Percentiles rank a stretch among this genome's conserved stretches.
phyloP scores from a whole-genome alignment of 2,888 invertebrate species.

The Caenorhabditis afra region DNA sequence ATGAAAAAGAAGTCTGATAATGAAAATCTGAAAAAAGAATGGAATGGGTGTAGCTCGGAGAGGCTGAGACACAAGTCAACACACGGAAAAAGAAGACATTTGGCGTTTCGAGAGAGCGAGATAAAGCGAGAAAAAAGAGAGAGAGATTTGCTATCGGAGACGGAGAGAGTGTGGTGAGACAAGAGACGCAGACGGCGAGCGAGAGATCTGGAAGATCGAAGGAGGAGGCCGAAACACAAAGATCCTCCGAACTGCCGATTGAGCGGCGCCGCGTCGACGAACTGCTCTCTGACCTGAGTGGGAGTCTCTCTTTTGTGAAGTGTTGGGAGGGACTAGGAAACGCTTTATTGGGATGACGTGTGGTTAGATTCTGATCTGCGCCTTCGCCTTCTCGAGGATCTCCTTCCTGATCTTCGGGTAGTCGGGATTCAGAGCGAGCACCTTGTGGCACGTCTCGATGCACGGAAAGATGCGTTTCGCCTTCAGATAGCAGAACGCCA shows the following conservation, averaged over 20 bases:
- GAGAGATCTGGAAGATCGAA: slow-evolving; percentile 4
- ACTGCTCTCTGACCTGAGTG: slow-evolving; percentile 17
- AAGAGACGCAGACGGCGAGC: slow-evolving; percentile 24
- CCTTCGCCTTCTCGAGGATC: slow-evolving; percentile 88
- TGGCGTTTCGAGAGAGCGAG: slow-evolving; percentile 1
- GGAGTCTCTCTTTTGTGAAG: slow-evolving; percentile 1
- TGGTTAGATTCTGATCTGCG: slow-evolving; percentile 46
- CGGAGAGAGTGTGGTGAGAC: slow-evolving; percentile 9
- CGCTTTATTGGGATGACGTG: background rate
- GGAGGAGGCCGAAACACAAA: slow-evolving; percentile 3
- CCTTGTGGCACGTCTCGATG: slow-evolving; percentile 84
- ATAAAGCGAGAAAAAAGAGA: slow-evolving; percentile 3
- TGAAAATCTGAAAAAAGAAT: background rate
- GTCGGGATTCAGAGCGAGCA: slow-evolving; percentile 84
- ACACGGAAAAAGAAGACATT: slow-evolving; percentile 2
- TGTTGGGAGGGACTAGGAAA: slow-evolving; percentile 3
- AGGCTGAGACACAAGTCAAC: slow-evolving; percentile 25
- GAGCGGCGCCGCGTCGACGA: no score
- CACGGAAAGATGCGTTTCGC: slow-evolving; percentile 92
- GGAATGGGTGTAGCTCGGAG: background rate
- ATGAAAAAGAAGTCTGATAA: background rate
- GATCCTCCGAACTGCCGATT: slow-evolving; percentile 8
- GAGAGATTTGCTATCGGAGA: slow-evolving; percentile 17
- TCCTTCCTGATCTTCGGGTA: slow-evolving; percentile 94
- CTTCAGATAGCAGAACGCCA: slow-evolving; percentile 93